Percentiles rank a stretch among this genome's conserved stretches.
Conservation (phyloP, 2,888 invertebrate species). For the Gastracanthus pulcherrimus region DNA sequence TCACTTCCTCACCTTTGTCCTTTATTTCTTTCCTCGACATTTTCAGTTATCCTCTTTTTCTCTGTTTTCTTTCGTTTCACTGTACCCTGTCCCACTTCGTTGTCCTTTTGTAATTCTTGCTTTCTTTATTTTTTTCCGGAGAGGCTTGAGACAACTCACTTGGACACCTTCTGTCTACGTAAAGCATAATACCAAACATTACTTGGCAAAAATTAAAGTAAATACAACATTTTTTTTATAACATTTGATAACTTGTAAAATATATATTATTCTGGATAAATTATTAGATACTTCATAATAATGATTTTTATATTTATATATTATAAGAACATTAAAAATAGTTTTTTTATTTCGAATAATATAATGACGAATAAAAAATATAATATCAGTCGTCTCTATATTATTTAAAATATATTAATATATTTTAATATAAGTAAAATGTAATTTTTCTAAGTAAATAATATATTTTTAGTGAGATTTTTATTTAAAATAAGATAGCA, state of each 20-base stretch:
- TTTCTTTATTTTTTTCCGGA: slow-evolving; percentile 49
- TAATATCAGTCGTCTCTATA: too few relatives aligned
- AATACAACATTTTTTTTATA: neutral
- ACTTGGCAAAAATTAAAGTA: neutral
- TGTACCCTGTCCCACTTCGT: slow-evolving; percentile 12
- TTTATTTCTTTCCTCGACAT: neutral
- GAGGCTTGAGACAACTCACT: slow-evolving; percentile 55
- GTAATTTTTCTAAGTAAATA: neutral
- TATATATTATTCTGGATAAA: too few relatives aligned
- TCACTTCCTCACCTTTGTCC: slow-evolving; percentile 1
- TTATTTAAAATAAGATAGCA: too few relatives aligned
- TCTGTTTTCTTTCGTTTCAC: slow-evolving; percentile 45
- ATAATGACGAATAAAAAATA: too few relatives aligned
- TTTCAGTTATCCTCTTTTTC: slow-evolving; percentile 29
- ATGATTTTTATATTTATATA: neutral
- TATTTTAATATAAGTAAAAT: too few relatives aligned
- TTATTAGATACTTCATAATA: too few relatives aligned
- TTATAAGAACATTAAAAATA: too few relatives aligned
- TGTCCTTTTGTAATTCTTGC: slow-evolving; percentile 44
- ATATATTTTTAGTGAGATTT: neutral
- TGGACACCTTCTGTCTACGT: slow-evolving; percentile 29
- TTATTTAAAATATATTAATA: too few relatives aligned
- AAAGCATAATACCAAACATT: slow-evolving; percentile 20
- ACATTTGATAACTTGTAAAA: neutral
- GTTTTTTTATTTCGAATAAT: too few relatives aligned